These are phyloP conservation scores for Ifrita kowaldi DNA, from an alignment of 2,113 vertebrate genomes.

Conservation along the genomic window DNA sequence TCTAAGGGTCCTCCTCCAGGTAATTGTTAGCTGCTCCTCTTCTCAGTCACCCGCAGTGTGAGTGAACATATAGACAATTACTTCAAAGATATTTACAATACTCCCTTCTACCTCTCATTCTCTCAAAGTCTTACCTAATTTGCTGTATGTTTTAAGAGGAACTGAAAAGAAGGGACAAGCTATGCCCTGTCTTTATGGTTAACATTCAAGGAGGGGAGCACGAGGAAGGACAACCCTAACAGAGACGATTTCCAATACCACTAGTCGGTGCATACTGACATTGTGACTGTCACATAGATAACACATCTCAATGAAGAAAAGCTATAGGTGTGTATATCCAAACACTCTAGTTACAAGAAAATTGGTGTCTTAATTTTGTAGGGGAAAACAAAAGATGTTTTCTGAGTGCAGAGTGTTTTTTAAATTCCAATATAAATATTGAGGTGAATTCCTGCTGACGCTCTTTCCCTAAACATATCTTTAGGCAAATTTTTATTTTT, in stretches of 20 bases:
- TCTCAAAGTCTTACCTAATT: background rate
- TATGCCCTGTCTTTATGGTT: background rate
- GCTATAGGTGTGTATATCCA: background rate
- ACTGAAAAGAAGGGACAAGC: background rate
- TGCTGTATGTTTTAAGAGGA: background rate
- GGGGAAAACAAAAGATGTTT: background rate
- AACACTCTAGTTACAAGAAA: background rate
- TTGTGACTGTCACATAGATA: background rate
- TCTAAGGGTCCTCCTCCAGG: background rate
- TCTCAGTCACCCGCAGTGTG: background rate
- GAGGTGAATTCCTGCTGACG: background rate
- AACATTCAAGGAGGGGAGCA: background rate
- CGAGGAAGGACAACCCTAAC: background rate
- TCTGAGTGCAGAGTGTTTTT: background rate
- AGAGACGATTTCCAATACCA: background rate
- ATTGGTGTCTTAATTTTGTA: fast-evolving
- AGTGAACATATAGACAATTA: background rate
- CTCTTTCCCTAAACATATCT: background rate
- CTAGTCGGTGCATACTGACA: background rate
- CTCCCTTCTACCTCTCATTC: background rate
- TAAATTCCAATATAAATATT: background rate
- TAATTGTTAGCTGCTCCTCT: background rate
- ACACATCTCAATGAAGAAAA: background rate
- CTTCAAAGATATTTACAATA: background rate
- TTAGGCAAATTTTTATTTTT: background rate